A percentile compares a stretch with the other conserved stretches of the same genome.
Evolutionary conservation across 23 tunicate species (phyloP).

Genomic region (Trididemnum nubilum): DNA sequence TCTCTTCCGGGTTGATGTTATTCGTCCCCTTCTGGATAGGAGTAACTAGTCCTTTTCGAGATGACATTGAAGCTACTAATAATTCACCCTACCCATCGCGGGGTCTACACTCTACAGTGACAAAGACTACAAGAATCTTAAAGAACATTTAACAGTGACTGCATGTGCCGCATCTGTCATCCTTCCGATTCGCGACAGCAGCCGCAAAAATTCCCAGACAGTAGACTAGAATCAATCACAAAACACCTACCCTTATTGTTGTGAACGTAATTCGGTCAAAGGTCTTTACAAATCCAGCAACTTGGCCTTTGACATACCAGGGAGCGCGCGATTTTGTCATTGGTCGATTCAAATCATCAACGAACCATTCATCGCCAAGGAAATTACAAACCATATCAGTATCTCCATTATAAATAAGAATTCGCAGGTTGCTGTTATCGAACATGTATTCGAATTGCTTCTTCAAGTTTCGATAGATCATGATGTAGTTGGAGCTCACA

Average conservation of each 20-base stretch:
- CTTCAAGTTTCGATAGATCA: constrained; percentile 39
- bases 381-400: constrained; percentile 91
- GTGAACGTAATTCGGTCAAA: constrained; percentile 60
- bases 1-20: no score
- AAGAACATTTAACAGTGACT: no score
- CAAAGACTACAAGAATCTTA: no score
- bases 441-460: constrained; percentile 36
- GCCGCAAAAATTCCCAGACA: no score
- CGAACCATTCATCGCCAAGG: constrained; percentile 87
- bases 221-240: no score
- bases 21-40: no score
- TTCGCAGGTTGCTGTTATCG: constrained; percentile 29
- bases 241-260: constrained; percentile 80
- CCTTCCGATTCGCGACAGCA: no score
- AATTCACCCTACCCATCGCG: no score
- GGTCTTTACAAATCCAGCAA: constrained; percentile 70
- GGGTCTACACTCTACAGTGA: no score
- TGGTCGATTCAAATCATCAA: constrained; percentile 35
- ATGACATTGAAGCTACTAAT: no score
- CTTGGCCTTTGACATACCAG: constrained; percentile 81
- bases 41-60: no score
- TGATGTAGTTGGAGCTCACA: constrained; percentile 12
- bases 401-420: constrained; percentile 77
- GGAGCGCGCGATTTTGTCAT: constrained; percentile 35
- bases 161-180: no score